These are phyloP conservation scores for Mungos mungo DNA, from an alignment of 2,113 vertebrate genomes.

Conservation along the genomic window DNA sequence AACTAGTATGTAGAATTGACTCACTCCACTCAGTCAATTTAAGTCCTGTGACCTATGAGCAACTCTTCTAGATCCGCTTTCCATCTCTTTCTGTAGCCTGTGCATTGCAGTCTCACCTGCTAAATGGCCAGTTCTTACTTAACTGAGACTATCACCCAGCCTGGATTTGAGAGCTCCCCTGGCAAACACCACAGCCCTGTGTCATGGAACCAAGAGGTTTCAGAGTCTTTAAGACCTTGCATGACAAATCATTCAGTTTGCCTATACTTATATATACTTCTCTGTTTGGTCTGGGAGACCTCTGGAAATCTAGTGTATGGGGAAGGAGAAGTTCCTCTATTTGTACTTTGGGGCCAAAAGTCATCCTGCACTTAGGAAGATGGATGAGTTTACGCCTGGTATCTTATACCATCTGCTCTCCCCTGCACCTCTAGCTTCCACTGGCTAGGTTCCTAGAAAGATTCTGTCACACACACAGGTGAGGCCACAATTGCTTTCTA, in stretches of 20 bases:
- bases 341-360: background rate
- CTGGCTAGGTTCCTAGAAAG: fast-evolving
- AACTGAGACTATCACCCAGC: background rate
- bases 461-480: background rate
- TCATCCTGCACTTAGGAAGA: background rate
- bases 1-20: background rate
- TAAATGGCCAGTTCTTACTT: background rate
- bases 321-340: background rate
- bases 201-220: background rate
- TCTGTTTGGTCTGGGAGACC: background rate
- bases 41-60: too few species aligned
- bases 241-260: background rate
- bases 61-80: background rate
- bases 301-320: background rate
- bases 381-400: background rate
- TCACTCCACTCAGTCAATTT: background rate
- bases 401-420: background rate
- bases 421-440: background rate
- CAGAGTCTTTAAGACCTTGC: background rate
- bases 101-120: background rate
- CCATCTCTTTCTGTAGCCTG: background rate
- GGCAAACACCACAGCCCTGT: background rate
- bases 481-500: background rate
- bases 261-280: background rate
- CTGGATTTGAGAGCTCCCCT: background rate